phyloP scores from a whole-genome alignment of 2,113 vertebrate genomes.

The Salvelinus alpinus region DNA sequence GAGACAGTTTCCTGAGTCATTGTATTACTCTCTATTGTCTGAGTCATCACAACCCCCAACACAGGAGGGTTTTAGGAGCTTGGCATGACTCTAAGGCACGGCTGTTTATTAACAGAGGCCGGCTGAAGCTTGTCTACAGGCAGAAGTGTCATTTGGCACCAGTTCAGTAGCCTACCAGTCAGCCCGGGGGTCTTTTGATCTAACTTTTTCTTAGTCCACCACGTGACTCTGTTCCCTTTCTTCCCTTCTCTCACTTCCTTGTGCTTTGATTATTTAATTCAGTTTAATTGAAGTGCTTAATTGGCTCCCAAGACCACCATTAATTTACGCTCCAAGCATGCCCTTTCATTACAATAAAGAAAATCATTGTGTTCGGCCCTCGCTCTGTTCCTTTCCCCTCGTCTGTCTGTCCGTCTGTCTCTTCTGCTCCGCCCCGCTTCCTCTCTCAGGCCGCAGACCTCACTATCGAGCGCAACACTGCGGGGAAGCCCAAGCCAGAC shows the following conservation, averaged over 20 bases:
- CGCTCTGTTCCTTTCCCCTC: background rate
- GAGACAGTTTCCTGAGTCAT: background rate
- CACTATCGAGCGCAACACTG: constrained; percentile 66
- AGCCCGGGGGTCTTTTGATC: background rate
- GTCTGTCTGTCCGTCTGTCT: background rate
- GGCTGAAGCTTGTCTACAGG: background rate
- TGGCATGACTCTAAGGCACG: background rate
- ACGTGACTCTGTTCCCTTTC: background rate
- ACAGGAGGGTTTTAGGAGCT: background rate
- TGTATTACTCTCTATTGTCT: background rate
- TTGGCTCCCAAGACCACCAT: constrained; percentile 22
- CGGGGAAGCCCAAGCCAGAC: constrained; percentile 73
- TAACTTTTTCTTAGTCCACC: background rate
- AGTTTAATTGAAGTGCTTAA: constrained; percentile 14
- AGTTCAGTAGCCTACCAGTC: background rate
- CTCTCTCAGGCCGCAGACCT: constrained; percentile 78
- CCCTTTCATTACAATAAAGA: constrained; percentile 40
- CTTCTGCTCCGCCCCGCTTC: background rate
- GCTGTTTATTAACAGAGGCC: background rate
- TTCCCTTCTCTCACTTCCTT: constrained; percentile 16
- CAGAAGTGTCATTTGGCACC: background rate
- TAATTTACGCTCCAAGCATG: constrained; percentile 54
- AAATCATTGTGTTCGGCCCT: constrained; percentile 36
- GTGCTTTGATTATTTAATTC: constrained; percentile 47
- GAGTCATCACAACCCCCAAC: background rate